Conservation (phyloP, 2,888 invertebrate genomes). For the Trachelus stipa region DNA sequence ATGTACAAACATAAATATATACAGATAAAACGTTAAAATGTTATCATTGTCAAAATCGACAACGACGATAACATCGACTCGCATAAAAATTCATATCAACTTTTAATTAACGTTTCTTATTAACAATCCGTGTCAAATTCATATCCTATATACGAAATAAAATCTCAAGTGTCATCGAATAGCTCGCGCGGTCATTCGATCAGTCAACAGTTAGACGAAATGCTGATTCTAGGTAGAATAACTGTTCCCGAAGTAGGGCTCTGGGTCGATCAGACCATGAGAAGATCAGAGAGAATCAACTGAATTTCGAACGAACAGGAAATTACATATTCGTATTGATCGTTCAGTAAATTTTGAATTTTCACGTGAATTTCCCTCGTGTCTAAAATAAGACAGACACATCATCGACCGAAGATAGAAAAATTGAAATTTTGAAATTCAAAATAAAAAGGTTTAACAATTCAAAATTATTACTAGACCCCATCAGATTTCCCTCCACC, state of each 20-base stretch:
- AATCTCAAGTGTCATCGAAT: neutral
- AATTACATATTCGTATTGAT: neutral
- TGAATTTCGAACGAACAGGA: neutral
- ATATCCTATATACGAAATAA: neutral
- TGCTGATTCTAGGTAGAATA: conserved; percentile 3
- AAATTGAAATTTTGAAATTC: too few relatives aligned
- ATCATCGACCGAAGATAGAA: too few relatives aligned
- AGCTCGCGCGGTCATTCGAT: neutral
- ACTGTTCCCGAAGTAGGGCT: conserved; percentile 8
- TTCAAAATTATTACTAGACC: too few relatives aligned
- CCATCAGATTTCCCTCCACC: too few relatives aligned
- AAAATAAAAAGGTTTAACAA: too few relatives aligned
- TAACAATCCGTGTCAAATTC: neutral
- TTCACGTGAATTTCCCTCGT: neutral
- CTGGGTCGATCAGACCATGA: neutral
- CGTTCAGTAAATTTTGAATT: neutral
- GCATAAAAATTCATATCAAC: neutral
- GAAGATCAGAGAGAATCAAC: neutral
- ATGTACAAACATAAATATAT: neutral
- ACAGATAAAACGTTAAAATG: neutral
- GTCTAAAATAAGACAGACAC: too few relatives aligned
- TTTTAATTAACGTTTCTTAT: neutral
- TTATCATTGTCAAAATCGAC: neutral
- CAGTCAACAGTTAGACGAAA: conserved; percentile 7
- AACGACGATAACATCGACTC: neutral